A percentile compares a stretch with the other conserved stretches of the same genome.
phyloP scores from a whole-genome alignment of 2,888 invertebrate species.

The Drosophila paranaensis region DNA sequence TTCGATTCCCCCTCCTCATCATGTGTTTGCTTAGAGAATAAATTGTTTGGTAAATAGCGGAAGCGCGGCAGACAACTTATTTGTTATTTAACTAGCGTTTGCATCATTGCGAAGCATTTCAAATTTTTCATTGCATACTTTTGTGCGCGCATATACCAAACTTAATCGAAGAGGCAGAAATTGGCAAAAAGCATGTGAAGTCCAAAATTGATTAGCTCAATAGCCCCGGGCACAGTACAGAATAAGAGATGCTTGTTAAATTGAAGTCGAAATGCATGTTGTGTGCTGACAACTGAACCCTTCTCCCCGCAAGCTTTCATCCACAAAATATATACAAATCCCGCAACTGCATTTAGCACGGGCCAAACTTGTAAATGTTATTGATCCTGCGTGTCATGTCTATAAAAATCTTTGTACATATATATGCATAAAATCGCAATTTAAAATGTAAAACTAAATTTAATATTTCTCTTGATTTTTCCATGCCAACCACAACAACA shows the following conservation, averaged over 20 bases:
- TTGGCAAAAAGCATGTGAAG: slow-evolving; percentile 33
- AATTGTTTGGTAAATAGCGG: slow-evolving; percentile 50
- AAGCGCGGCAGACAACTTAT: slow-evolving; percentile 38
- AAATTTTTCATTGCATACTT: slow-evolving; percentile 46
- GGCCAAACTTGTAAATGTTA: slow-evolving; percentile 60
- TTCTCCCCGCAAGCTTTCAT: background rate
- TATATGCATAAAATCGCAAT: slow-evolving; percentile 28
- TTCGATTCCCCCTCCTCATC: slow-evolving; percentile 47
- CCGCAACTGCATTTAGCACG: slow-evolving; percentile 54
- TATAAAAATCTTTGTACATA: slow-evolving; percentile 21
- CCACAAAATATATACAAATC: background rate
- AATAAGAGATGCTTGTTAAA: slow-evolving; percentile 23
- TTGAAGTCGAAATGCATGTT: slow-evolving; percentile 44
- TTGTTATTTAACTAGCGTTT: slow-evolving; percentile 52
- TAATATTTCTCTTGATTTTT: slow-evolving; percentile 71
- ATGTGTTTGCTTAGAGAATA: slow-evolving; percentile 49
- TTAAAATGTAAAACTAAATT: slow-evolving; percentile 65
- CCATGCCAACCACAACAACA: slow-evolving; percentile 54
- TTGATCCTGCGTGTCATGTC: slow-evolving; percentile 55
- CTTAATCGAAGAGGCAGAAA: slow-evolving; percentile 3
- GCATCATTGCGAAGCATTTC: slow-evolving; percentile 26
- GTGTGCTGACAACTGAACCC: slow-evolving; percentile 27
- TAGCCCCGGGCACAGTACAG: background rate
- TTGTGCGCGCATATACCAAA: slow-evolving; percentile 14
- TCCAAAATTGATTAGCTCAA: slow-evolving; percentile 14